Base-by-base conservation (phyloP, 2,888 invertebrate species). In the Cosmopolites sordidus region DNA sequence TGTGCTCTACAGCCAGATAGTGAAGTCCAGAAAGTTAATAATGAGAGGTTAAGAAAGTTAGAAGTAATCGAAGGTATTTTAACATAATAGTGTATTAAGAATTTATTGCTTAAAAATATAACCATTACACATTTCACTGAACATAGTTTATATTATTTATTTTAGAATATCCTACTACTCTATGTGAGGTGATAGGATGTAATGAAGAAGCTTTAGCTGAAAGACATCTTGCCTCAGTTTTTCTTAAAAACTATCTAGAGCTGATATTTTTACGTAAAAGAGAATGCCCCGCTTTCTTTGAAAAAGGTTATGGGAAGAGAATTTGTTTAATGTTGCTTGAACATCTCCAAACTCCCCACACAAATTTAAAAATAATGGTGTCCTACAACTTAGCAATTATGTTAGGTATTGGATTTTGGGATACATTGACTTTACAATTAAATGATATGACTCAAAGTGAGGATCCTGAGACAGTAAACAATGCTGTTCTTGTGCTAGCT, bases 31-130 rank as follows among this genome's bases (percentile, higher is more conserved):
- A 56, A 63, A 22, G 45, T 65, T 45, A 64, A 67, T 11, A 62
- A 66, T 41, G 67, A 68, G 48, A 56, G 64, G 16, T 64, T 64
- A 18, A 66, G 67, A 48, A 64, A 67, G 11, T 46, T 68, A 9
- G 67, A 68, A 62, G 63, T 66, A 51, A 63, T 66, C 17, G 67
- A 68, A 47, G 66, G 68, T 68, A 62, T 11, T 22, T 22, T 22
- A 8, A 22, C 3, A 22, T 22, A 8, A 8, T 22, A 22, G n/a
- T n/a, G n/a, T n/a, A n/a, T n/a, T n/a, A n/a, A n/a, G 51, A 51
- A 9, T 11, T 37, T 16, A 27, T 44, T 17, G 16, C 48, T 8
- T 15, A 9, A 12, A 9, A 30, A 30, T 16, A n/a, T 30, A 38
- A 17, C 15, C 27, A 27, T 6, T 27, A 33, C 5, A 33, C 11